phyloP scores from a whole-genome alignment of 2,888 invertebrate genomes.

The Epinotia nisella region DNA sequence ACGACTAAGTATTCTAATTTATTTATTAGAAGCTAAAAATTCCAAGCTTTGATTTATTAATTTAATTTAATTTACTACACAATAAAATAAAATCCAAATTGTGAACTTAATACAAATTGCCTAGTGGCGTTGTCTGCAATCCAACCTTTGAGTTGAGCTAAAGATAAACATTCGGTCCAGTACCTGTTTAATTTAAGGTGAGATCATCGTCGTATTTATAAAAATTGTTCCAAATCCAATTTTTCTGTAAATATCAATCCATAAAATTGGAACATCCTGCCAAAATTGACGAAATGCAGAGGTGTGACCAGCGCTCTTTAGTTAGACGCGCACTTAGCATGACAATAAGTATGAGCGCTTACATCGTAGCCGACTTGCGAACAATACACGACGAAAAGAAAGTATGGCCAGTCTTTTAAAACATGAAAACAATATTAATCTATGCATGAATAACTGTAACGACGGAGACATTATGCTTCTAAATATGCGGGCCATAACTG shows the following conservation, averaged over 20 bases:
- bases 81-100: too few species aligned
- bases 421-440: conserved; percentile 50
- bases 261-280: neutral
- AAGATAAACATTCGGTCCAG: too few species aligned
- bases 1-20: too few species aligned
- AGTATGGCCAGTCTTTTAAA: conserved; percentile 50
- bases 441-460: conserved; percentile 50
- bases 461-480: conserved; percentile 40
- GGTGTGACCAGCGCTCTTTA: conserved; percentile 36
- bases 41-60: too few species aligned
- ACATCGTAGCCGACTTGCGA: conserved; percentile 31
- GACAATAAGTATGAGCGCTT: conserved; percentile 46
- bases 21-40: too few species aligned
- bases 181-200: too few species aligned
- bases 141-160: too few species aligned
- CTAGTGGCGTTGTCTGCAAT: too few species aligned
- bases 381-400: conserved; percentile 55
- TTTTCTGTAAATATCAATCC: neutral
- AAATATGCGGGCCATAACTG: conserved; percentile 35
- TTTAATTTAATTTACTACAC: too few species aligned
- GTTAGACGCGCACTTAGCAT: conserved; percentile 47
- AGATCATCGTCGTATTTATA: neutral
- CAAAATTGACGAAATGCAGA: conserved; percentile 25
- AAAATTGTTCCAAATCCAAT: neutral
- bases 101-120: too few species aligned